phyloP scores from a whole-genome alignment of 2,113 vertebrate genomes.

The Oceanodroma tethys region DNA sequence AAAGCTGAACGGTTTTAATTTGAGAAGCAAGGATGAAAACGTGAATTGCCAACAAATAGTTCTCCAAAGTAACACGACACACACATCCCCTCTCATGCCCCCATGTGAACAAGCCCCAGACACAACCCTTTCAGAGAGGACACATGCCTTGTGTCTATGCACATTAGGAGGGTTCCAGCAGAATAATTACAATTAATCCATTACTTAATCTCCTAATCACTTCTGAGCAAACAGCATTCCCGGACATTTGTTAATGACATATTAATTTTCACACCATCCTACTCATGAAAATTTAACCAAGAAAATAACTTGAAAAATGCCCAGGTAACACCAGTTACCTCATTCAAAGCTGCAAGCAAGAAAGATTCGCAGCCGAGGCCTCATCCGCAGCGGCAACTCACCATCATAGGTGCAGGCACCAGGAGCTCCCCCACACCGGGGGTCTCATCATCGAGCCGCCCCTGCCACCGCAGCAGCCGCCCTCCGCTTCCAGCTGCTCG shows the following conservation, averaged over 20 bases:
- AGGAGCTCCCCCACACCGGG: accelerated
- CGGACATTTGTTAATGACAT: background rate
- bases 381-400: accelerated
- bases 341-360: background rate
- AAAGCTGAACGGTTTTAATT: background rate
- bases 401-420: accelerated
- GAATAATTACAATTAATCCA: slow-evolving; percentile 14
- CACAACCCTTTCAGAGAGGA: background rate
- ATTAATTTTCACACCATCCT: background rate
- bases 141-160: background rate
- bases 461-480: background rate
- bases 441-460: accelerated
- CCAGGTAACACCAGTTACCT: background rate
- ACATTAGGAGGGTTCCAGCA: background rate
- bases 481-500: accelerated
- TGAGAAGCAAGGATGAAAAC: background rate
- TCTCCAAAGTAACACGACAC: background rate
- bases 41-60: background rate
- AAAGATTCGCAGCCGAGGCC: background rate
- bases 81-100: background rate
- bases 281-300: background rate
- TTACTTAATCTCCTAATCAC: background rate
- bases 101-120: background rate
- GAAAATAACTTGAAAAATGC: background rate
- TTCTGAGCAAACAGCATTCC: background rate